Evolutionary conservation across 2,113 vertebrate species (phyloP).

Genomic region (Daubentonia madagascariensis): DNA sequence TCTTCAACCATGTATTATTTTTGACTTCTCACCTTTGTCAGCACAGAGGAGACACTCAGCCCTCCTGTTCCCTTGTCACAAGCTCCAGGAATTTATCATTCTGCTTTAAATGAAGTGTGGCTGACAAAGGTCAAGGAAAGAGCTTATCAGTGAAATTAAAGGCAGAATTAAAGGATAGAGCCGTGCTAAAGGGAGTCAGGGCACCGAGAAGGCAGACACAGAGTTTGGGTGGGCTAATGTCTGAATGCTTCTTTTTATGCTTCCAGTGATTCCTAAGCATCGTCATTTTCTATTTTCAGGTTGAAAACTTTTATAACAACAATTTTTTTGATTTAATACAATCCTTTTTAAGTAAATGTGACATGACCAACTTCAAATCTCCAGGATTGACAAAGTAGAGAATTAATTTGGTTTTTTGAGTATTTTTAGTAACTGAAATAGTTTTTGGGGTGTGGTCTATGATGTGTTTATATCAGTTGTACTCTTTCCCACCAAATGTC

Average conservation of each 20-base stretch:
- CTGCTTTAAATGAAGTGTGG: not conserved
- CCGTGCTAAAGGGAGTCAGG: fast-evolving
- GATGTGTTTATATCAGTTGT: not conserved
- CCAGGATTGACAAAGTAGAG: not conserved
- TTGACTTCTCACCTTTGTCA: not conserved
- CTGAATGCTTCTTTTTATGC: too few species aligned
- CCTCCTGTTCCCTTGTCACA: not conserved
- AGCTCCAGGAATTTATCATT: not conserved
- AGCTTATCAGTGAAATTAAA: not conserved
- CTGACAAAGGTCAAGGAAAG: not conserved
- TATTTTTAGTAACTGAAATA: not conserved
- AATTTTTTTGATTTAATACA: not conserved
- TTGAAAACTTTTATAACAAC: not conserved
- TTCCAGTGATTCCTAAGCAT: not conserved
- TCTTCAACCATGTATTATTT: not conserved
- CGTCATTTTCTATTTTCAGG: not conserved
- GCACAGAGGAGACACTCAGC: not conserved
- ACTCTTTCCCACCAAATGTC: not conserved
- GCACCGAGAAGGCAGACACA: not conserved
- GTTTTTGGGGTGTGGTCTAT: not conserved
- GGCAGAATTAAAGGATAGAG: not conserved
- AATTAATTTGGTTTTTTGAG: not conserved
- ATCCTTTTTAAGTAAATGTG: not conserved
- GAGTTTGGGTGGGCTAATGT: not conserved
- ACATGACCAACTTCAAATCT: not conserved